Evolutionary conservation across 2,888 invertebrate genomes (phyloP).

Genomic region (Elmis aenea): DNA sequence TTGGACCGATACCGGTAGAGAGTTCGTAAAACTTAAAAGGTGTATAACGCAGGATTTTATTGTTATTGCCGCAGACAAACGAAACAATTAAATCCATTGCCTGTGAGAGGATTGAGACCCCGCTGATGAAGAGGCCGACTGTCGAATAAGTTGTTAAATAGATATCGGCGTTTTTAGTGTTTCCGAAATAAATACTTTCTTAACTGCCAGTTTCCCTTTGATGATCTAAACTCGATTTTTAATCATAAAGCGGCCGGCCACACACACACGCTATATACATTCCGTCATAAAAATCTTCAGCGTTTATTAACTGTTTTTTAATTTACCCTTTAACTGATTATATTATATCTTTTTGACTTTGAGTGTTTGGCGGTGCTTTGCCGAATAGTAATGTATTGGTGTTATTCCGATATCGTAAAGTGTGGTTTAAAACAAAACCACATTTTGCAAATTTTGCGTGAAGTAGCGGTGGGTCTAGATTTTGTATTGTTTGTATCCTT

Average conservation of each 20-base stretch:
- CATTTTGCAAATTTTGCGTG: too few relatives aligned
- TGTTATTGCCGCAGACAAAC: constrained; percentile 22
- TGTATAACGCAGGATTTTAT: constrained; percentile 21
- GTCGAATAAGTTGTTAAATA: constrained; percentile 39
- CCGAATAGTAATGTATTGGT: too few relatives aligned
- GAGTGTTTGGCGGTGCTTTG: constrained; percentile 25
- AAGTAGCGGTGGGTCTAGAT: too few relatives aligned
- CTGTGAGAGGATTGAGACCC: too few relatives aligned
- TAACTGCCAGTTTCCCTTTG: constrained; percentile 25
- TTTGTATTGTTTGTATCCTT: too few relatives aligned
- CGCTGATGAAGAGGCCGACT: constrained; percentile 20
- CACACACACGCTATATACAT: constrained; percentile 22
- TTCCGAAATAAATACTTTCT: constrained; percentile 33
- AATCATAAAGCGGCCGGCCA: constrained; percentile 32
- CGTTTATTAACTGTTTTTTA: constrained; percentile 31
- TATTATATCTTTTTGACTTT: constrained; percentile 27
- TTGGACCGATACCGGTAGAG: too few relatives aligned
- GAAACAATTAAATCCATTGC: constrained; percentile 30
- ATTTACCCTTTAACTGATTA: constrained; percentile 33
- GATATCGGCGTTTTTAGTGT: constrained; percentile 37
- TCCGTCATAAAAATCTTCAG: constrained; percentile 21
- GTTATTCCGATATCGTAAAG: too few relatives aligned
- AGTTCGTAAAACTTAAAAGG: constrained; percentile 5
- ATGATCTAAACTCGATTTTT: constrained; percentile 27
- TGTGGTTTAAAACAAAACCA: too few relatives aligned